Conservation (phyloP, 1,140 invertebrate species). For the Drosophila nigrodunni region DNA sequence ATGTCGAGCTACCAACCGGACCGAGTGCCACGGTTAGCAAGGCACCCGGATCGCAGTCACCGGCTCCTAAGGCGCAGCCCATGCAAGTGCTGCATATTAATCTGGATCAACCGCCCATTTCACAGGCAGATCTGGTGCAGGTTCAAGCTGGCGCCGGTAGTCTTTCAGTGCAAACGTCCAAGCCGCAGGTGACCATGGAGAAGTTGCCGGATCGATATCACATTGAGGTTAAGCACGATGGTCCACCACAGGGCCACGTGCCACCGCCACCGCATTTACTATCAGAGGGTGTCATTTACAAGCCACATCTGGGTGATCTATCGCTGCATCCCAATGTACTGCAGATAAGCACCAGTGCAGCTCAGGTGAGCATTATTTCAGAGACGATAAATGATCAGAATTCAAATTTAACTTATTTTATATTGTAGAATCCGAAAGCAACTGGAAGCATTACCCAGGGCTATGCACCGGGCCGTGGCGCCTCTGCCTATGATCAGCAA, state of each 20-base stretch:
- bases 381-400: neutral
- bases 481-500: slow-evolving; percentile 68
- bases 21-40: slow-evolving; percentile 60
- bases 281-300: slow-evolving; percentile 71
- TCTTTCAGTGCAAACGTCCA: slow-evolving; percentile 63
- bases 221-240: slow-evolving; percentile 78
- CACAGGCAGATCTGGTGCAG: slow-evolving; percentile 65
- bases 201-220: slow-evolving; percentile 80
- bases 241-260: slow-evolving; percentile 48
- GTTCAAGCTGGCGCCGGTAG: slow-evolving; percentile 54
- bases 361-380: slow-evolving; percentile 50
- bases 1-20: slow-evolving; percentile 61
- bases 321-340: slow-evolving; percentile 77
- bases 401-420: neutral
- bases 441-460: slow-evolving; percentile 80
- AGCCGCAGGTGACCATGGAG: slow-evolving; percentile 82
- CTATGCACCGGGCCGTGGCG: slow-evolving; percentile 67
- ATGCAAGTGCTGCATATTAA: slow-evolving; percentile 82
- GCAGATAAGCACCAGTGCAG: slow-evolving; percentile 70
- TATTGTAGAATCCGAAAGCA: slow-evolving; percentile 72
- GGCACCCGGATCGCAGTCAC: slow-evolving; percentile 62
- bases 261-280: slow-evolving; percentile 64
- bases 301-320: slow-evolving; percentile 69
- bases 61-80: slow-evolving; percentile 55
- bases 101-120: slow-evolving; percentile 77